These are phyloP conservation scores for Tursiops truncatus DNA, from an alignment of 2,113 vertebrate species.

Conservation along the genomic window DNA sequence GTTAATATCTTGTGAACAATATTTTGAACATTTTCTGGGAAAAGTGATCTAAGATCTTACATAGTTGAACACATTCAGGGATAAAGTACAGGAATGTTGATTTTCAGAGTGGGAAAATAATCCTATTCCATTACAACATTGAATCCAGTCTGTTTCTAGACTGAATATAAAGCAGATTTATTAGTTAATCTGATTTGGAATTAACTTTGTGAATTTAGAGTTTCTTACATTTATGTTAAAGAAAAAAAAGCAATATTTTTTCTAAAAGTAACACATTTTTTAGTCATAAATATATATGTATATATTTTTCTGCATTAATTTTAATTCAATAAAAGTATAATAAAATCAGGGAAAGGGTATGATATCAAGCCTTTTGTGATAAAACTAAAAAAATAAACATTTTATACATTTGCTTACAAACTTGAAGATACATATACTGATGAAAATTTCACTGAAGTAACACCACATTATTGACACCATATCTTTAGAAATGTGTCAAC, in stretches of 20 bases:
- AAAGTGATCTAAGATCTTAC: not conserved
- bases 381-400: not conserved
- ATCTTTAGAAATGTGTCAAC: not conserved
- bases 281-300: not conserved
- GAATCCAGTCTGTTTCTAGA: not conserved
- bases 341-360: not conserved
- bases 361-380: not conserved
- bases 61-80: not conserved
- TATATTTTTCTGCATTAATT: not conserved
- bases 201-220: not conserved
- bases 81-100: not conserved
- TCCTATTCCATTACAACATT: not conserved
- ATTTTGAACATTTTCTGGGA: not conserved
- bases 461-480: not conserved
- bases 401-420: not conserved
- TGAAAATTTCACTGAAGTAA: not conserved
- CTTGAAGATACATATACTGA: not conserved
- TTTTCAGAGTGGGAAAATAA: not conserved
- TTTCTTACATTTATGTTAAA: not conserved
- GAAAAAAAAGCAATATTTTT: not conserved
- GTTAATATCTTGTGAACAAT: not conserved
- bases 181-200: not conserved
- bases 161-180: not conserved
- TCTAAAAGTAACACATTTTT: not conserved
- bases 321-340: not conserved